A percentile compares a stretch with the other conserved stretches of the same genome.
phyloP scores from a whole-genome alignment of 30 jellyfish, hydroid and myxozoan species.

The Mastigias papua region DNA sequence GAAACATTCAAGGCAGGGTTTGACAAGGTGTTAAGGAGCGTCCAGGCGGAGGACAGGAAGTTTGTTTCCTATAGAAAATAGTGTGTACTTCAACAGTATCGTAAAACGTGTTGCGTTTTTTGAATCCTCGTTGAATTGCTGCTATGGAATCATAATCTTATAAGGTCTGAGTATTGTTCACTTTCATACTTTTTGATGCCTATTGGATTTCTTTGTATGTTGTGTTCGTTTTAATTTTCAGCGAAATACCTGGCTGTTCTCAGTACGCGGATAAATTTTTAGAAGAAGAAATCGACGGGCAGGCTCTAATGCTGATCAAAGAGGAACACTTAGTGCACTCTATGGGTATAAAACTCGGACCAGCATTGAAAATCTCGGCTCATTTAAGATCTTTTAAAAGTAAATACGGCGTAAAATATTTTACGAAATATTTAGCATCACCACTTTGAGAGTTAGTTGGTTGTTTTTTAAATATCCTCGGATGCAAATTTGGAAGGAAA shows the following conservation, averaged over 20 bases:
- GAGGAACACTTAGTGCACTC: slow-evolving; percentile 92
- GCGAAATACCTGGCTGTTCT: slow-evolving; percentile 97
- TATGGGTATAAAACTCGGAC: slow-evolving; percentile 97
- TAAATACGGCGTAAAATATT: slow-evolving; percentile 84
- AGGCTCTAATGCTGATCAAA: slow-evolving; percentile 86
- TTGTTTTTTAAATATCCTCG: slow-evolving; percentile 1
- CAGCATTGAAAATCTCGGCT: slow-evolving; percentile 97
- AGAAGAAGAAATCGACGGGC: slow-evolving; percentile 98
- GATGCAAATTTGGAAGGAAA: neutral
- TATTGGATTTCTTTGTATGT: neutral
- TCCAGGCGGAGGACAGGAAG: too few species aligned
- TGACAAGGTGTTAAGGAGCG: too few species aligned
- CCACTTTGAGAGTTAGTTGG: slow-evolving; percentile 63
- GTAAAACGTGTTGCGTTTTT: too few species aligned
- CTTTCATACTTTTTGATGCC: neutral
- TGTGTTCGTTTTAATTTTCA: slow-evolving; percentile 25
- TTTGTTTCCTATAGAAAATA: too few species aligned
- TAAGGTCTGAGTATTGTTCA: too few species aligned
- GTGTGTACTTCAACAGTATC: too few species aligned
- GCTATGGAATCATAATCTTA: too few species aligned
- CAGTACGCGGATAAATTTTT: slow-evolving; percentile 78
- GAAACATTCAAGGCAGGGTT: too few species aligned
- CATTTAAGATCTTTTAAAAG: slow-evolving; percentile 86
- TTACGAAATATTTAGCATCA: slow-evolving; percentile 91
- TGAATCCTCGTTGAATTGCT: too few species aligned